Base-by-base conservation (phyloP, 2,888 invertebrate species). In the Dilophus febrilis region DNA sequence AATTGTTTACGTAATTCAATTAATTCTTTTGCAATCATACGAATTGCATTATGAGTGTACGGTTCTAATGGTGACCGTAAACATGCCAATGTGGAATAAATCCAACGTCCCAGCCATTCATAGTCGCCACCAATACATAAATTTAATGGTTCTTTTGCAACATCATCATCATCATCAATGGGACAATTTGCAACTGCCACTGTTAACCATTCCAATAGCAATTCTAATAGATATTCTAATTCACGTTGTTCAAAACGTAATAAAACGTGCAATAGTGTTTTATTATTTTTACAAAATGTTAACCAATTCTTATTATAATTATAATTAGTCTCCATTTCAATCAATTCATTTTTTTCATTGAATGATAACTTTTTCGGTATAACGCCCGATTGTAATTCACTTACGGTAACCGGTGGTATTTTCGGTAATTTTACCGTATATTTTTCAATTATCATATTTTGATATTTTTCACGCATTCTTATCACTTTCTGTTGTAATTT, bases 31-130 rank as follows among this genome's bases (percentile, higher is more conserved):
- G 57, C 61, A 32, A 63, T 56, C 13, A 52, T 51, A 0, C 63
- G 51, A 32, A 63, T 42, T 1, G 54, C 51, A 43, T 56, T 58
- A 31, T 57, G 57, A 3, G 59, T 54, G 42, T 55, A 46, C 3
- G 62, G 60, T 41, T 60, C 58, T 36, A 63, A 43, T 2, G 63
- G 63, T 37, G 60, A 42, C 33, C 57, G 57, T 3, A 63, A 47
- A 28, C 61, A 61, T 13, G 53, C 54, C 17, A 63, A 42, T 2
- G 53, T 51, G 3, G 56, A 53, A 46, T 62, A 63, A 2, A 61
- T 44, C 63, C 63, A 63, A 10, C 50, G 50, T 2, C 58, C 57
- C 2, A 61, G 39, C 63, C 62, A 63, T 5, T 48, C 42, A 28
- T 57, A 53, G 1, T 46, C 46, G 8, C 2, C 26, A 12, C 28